These are phyloP conservation scores for Archivesica marissinica DNA, from an alignment of 1,140 invertebrate species.

Conservation along the genomic window DNA sequence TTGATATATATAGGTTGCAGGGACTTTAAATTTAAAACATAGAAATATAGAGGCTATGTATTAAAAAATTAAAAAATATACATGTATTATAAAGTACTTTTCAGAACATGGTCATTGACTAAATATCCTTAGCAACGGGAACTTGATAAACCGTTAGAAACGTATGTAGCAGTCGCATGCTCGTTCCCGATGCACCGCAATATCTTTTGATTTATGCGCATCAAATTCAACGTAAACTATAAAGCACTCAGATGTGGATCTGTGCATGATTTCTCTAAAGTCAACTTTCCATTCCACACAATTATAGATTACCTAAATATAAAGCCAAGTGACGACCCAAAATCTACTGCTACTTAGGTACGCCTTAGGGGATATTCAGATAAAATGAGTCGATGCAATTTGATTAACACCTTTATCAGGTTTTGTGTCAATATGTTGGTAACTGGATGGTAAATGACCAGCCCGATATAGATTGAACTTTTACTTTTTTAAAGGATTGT, in stretches of 20 bases:
- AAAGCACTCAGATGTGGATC: conserved; percentile 40
- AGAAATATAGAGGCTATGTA: too few species aligned
- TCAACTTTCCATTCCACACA: conserved; percentile 51
- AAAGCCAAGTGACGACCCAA: conserved; percentile 31
- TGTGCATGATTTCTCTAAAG: conserved; percentile 34
- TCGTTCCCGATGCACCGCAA: too few species aligned
- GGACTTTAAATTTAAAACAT: too few species aligned
- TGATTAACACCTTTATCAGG: conserved; percentile 59
- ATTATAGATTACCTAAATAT: conserved; percentile 59
- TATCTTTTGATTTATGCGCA: conserved; percentile 54
- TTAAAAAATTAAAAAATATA: too few species aligned
- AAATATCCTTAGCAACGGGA: too few species aligned
- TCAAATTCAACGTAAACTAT: conserved; percentile 32
- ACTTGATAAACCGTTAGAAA: too few species aligned
- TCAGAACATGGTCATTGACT: too few species aligned
- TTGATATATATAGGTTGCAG: too few species aligned
- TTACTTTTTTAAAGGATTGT: conserved; percentile 1
- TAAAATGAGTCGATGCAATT: conserved; percentile 42
- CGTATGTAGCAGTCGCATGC: too few species aligned
- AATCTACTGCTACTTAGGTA: conserved; percentile 37
- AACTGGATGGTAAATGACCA: conserved; percentile 52
- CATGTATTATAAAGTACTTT: too few species aligned
- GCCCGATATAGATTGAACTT: background rate
- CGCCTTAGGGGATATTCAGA: conserved; percentile 40
- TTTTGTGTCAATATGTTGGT: conserved; percentile 42